These are phyloP conservation scores for Koerneria pararmatus DNA, from an alignment of 2,888 invertebrate species.

Conservation along the genomic window DNA sequence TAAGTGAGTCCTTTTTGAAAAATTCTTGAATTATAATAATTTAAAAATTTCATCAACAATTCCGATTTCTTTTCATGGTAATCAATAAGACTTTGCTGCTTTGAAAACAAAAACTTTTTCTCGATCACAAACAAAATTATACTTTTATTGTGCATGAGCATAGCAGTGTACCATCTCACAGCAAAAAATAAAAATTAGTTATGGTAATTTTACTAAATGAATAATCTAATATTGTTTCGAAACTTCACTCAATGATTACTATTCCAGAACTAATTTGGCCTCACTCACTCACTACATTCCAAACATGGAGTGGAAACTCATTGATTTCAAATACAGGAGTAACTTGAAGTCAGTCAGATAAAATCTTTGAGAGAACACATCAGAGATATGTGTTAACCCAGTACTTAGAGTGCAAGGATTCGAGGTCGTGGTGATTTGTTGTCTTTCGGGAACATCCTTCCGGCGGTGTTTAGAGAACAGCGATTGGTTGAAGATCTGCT, in stretches of 20 bases:
- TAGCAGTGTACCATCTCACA: too few species aligned
- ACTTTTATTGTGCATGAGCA: too few species aligned
- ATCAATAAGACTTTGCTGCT: too few species aligned
- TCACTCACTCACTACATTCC: conserved; percentile 55
- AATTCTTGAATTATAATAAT: background rate
- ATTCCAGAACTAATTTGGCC: conserved; percentile 41
- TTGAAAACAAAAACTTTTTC: too few species aligned
- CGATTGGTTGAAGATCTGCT: too few species aligned
- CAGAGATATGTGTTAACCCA: background rate
- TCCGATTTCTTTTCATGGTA: background rate
- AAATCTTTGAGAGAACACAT: background rate
- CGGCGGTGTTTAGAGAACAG: too few species aligned
- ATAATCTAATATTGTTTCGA: background rate
- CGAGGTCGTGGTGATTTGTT: too few species aligned
- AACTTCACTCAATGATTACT: too few species aligned
- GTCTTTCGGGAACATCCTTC: too few species aligned
- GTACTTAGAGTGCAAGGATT: too few species aligned
- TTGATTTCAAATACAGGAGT: conserved; percentile 48
- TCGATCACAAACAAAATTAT: too few species aligned
- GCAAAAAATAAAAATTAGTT: too few species aligned
- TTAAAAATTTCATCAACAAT: background rate
- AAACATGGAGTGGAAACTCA: conserved; percentile 57
- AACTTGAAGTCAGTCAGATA: conserved; percentile 45
- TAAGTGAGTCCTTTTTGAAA: conserved; percentile 9
- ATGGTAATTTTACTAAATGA: background rate